These are phyloP conservation scores for Heliconius melpomene DNA, from an alignment of 1,140 invertebrate species.

Conservation along the genomic window DNA sequence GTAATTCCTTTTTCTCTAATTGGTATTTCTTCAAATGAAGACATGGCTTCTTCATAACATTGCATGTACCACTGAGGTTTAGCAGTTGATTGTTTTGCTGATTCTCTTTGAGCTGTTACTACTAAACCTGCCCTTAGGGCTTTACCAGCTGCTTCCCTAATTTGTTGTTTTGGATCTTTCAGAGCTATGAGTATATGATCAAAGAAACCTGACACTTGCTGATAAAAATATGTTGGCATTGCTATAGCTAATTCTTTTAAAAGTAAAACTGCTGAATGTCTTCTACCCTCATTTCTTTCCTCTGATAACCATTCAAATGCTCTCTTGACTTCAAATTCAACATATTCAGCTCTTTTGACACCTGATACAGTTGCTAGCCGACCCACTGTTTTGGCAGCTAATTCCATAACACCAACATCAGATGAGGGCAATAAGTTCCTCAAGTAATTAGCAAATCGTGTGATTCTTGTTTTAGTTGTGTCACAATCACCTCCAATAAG, in stretches of 20 bases:
- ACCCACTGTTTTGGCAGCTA: slow-evolving; percentile 97
- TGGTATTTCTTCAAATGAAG: slow-evolving; percentile 88
- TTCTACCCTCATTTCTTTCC: slow-evolving; percentile 93
- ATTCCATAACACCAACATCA: slow-evolving; percentile 96
- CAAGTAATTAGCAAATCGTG: slow-evolving; percentile 95
- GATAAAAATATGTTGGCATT: slow-evolving; percentile 99
- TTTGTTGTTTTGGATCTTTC: slow-evolving; percentile 94
- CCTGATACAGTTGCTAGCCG: slow-evolving; percentile 95
- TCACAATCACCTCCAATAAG: slow-evolving; percentile 96
- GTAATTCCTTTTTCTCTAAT: slow-evolving; percentile 89
- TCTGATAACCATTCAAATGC: slow-evolving; percentile 96
- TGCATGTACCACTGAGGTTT: slow-evolving; percentile 95
- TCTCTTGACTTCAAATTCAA: slow-evolving; percentile 95
- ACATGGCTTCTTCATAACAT: slow-evolving; percentile 94
- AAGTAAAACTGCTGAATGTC: slow-evolving; percentile 95
- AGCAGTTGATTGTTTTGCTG: slow-evolving; percentile 92
- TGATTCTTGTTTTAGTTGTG: slow-evolving; percentile 93
- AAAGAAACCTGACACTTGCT: slow-evolving; percentile 98
- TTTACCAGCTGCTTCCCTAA: slow-evolving; percentile 95
- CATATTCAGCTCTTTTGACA: slow-evolving; percentile 96
- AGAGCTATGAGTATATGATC: slow-evolving; percentile 97
- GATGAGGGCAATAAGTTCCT: slow-evolving; percentile 93
- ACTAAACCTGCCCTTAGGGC: slow-evolving; percentile 95
- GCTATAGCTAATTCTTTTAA: slow-evolving; percentile 96
- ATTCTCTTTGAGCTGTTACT: slow-evolving; percentile 97